These are phyloP conservation scores for Drosophila pegasa DNA, from an alignment of 2,888 invertebrate genomes.

Conservation along the genomic window DNA sequence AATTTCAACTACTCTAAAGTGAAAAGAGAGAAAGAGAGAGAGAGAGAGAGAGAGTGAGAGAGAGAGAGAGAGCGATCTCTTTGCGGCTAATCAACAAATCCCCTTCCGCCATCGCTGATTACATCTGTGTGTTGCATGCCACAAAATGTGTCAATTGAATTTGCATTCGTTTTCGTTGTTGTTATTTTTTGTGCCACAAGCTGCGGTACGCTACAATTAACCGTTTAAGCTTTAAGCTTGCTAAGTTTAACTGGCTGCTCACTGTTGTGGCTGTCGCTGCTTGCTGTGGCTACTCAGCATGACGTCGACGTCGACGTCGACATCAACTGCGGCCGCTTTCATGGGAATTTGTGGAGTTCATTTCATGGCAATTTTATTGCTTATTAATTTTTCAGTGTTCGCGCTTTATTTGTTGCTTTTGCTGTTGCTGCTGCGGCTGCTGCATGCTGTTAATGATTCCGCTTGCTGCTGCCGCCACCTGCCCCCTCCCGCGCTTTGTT, in stretches of 20 bases:
- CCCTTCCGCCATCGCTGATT: not conserved
- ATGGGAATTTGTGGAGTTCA: slow-evolving; percentile 84
- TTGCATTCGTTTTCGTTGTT: slow-evolving; percentile 50
- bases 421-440: slow-evolving; percentile 32
- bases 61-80: slow-evolving; percentile 1
- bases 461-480: slow-evolving; percentile 41
- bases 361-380: slow-evolving; percentile 85
- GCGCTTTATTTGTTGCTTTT: slow-evolving; percentile 64
- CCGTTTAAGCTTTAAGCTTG: slow-evolving; percentile 65
- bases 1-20: not conserved
- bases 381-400: slow-evolving; percentile 83
- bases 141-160: slow-evolving; percentile 77
- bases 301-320: slow-evolving; percentile 20
- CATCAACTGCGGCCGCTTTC: slow-evolving; percentile 72
- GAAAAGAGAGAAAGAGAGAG: not conserved
- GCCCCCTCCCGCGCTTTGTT: slow-evolving; percentile 17
- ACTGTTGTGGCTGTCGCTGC: slow-evolving; percentile 16
- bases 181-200: slow-evolving; percentile 32
- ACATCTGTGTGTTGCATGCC: slow-evolving; percentile 40
- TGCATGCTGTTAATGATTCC: slow-evolving; percentile 74
- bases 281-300: slow-evolving; percentile 34
- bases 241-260: slow-evolving; percentile 52
- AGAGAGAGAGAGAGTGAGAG: not conserved
- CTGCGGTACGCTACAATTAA: slow-evolving; percentile 57
- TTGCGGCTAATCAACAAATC: slow-evolving; percentile 25